phyloP scores from a whole-genome alignment of 2,113 vertebrate species.

The Trinectes maculatus region DNA sequence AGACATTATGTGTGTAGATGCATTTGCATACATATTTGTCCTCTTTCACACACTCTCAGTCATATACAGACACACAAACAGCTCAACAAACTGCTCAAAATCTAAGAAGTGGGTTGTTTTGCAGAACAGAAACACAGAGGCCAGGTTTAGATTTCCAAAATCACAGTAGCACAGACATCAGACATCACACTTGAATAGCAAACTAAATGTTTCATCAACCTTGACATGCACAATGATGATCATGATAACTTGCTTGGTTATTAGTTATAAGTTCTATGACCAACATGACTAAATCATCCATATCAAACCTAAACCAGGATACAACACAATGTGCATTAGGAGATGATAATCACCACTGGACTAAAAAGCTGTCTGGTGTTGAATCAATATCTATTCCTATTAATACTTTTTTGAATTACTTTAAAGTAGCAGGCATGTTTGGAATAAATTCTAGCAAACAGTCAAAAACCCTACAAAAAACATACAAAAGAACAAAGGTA shows the following conservation, averaged over 20 bases:
- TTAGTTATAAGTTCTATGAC: background rate
- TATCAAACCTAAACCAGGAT: background rate
- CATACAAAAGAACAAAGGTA: background rate
- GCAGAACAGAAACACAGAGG: background rate
- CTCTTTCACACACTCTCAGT: slow-evolving; percentile 1
- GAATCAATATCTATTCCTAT: too few relatives aligned
- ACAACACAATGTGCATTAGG: background rate
- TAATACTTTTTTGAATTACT: background rate
- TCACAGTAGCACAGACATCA: background rate
- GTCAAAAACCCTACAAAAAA: too few relatives aligned
- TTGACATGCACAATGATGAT: background rate
- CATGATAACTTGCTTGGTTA: background rate
- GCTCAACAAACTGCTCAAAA: background rate
- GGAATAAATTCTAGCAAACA: background rate
- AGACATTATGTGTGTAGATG: slow-evolving; percentile 16
- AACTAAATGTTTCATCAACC: slow-evolving; percentile 9
- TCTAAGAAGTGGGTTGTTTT: background rate
- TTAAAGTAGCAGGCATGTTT: background rate
- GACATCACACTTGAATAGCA: slow-evolving; percentile 3
- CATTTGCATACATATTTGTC: background rate
- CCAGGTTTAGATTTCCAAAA: slow-evolving; percentile 4
- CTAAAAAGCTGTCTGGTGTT: too few relatives aligned
- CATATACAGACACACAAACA: background rate
- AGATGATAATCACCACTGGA: background rate
- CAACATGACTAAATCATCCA: background rate